Percentiles rank a stretch among this genome's conserved stretches.
These are phyloP conservation scores for Nephrotoma flavescens DNA, from an alignment of 2,888 invertebrate genomes.

Conservation along the genomic window DNA sequence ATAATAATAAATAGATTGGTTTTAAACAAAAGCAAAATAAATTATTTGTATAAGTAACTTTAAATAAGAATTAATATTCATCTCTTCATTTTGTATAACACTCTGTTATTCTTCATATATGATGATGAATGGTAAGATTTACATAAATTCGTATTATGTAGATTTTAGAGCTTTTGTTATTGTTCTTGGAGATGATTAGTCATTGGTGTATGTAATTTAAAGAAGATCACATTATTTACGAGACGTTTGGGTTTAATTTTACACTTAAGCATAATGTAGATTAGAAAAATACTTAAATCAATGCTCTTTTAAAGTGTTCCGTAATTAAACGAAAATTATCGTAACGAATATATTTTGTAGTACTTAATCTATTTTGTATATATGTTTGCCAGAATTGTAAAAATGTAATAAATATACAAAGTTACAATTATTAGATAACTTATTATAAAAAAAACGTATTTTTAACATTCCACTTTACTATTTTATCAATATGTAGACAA, in stretches of 20 bases:
- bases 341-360: background rate
- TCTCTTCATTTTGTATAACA: background rate
- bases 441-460: background rate
- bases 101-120: background rate
- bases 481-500: background rate
- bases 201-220: background rate
- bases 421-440: background rate
- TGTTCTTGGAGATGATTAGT: background rate
- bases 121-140: background rate
- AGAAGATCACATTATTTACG: background rate
- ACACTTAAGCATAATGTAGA: background rate
- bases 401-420: background rate
- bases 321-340: background rate
- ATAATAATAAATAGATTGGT: background rate
- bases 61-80: background rate
- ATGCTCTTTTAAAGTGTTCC: background rate
- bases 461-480: background rate
- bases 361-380: background rate
- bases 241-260: background rate
- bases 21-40: background rate
- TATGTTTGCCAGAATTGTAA: background rate
- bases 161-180: background rate
- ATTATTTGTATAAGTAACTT: background rate
- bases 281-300: background rate
- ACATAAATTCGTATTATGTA: background rate